phyloP scores from a whole-genome alignment of 2,888 invertebrate species.

The Harmothoe impar region DNA sequence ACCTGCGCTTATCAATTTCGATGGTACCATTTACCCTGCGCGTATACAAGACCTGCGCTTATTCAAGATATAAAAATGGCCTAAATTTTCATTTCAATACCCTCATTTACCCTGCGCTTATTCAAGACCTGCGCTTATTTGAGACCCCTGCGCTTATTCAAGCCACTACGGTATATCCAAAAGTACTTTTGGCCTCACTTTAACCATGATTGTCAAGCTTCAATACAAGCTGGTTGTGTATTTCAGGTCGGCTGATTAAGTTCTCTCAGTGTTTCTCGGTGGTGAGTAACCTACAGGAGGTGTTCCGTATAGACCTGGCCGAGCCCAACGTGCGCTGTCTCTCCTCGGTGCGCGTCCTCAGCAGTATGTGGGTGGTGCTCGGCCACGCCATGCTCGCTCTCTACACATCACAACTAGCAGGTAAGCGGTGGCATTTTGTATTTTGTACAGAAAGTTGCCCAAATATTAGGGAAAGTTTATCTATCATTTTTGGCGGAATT shows the following conservation, averaged over 20 bases:
- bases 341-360: slow-evolving; percentile 39
- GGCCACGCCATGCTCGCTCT: slow-evolving; percentile 49
- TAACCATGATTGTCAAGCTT: no score
- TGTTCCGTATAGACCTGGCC: slow-evolving; percentile 25
- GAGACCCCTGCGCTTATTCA: no score
- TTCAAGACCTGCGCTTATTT: no score
- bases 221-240: no score
- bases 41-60: no score
- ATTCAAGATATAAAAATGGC: no score
- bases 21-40: no score
- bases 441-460: not conserved
- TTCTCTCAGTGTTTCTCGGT: slow-evolving; percentile 50
- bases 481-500: not conserved
- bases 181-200: no score
- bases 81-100: no score
- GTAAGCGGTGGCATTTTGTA: not conserved
- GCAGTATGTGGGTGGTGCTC: slow-evolving; percentile 54
- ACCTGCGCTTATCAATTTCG: no score
- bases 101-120: no score
- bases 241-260: slow-evolving; percentile 12
- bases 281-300: slow-evolving; percentile 51
- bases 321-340: slow-evolving; percentile 21
- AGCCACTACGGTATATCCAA: no score
- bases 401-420: slow-evolving; percentile 4
- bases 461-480: not conserved